Evolutionary conservation across 2,888 invertebrate species (phyloP).

Genomic region (Meloe dianella): DNA sequence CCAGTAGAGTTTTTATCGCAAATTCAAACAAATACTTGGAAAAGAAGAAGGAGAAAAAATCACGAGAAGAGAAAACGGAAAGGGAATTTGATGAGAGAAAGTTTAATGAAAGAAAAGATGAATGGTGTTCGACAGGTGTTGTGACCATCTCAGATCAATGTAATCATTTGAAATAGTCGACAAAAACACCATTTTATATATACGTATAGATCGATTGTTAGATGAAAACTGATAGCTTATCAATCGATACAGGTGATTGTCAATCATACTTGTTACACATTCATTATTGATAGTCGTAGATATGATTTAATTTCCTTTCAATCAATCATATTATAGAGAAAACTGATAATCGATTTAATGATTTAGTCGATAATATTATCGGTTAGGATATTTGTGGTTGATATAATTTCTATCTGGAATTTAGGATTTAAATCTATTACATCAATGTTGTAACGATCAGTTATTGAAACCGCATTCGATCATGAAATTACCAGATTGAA

Average conservation of each 20-base stretch:
- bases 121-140: neutral
- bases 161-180: too few relatives aligned
- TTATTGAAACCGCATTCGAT: too few relatives aligned
- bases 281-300: neutral
- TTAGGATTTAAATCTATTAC: neutral
- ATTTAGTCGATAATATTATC: neutral
- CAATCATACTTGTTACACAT: neutral
- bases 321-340: neutral
- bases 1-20: too few relatives aligned
- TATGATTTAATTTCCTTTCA: neutral
- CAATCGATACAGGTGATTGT: neutral
- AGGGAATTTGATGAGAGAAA: neutral
- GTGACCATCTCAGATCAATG: neutral
- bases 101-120: neutral
- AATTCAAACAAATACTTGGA: too few relatives aligned
- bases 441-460: too few relatives aligned
- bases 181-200: too few relatives aligned
- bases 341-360: neutral
- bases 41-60: too few relatives aligned
- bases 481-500: too few relatives aligned
- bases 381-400: neutral
- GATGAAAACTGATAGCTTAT: neutral
- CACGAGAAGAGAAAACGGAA: too few relatives aligned
- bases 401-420: neutral
- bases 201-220: neutral